phyloP scores from a whole-genome alignment of 2,797 vertebrate species.

The Micrastur ruficollis region DNA sequence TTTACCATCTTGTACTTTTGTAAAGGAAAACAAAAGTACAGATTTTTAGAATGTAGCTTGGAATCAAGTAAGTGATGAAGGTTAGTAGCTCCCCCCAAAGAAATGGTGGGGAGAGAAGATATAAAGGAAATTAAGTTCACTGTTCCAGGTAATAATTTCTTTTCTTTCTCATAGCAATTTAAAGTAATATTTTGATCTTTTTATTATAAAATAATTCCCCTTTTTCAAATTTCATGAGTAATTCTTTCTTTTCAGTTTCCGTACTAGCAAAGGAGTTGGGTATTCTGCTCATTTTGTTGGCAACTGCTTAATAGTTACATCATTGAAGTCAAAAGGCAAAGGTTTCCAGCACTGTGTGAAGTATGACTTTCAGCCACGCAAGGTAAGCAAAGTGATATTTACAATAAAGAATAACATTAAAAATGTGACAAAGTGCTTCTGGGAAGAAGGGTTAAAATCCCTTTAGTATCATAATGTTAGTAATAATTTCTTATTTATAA shows the following conservation, averaged over 20 bases:
- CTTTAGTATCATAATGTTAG: not conserved
- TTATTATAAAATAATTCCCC: not conserved
- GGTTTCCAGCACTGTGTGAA: constrained; percentile 99
- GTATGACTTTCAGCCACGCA: constrained; percentile 97
- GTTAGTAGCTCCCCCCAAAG: not conserved
- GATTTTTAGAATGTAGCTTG: not conserved
- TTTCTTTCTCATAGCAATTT: not conserved
- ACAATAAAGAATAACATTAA: not conserved
- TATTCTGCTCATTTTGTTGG: constrained; percentile 99
- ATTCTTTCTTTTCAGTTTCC: constrained; percentile 83
- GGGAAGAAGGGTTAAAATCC: not conserved
- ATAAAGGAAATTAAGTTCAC: not conserved
- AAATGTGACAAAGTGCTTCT: not conserved
- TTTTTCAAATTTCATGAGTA: not conserved
- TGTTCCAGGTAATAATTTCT: not conserved
- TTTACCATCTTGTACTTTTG: not conserved
- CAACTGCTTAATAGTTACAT: constrained; percentile 98
- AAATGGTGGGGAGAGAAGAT: not conserved
- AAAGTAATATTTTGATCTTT: not conserved
- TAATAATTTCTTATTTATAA: not conserved
- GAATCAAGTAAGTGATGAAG: not conserved
- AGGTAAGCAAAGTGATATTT: constrained; percentile 77
- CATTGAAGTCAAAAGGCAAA: constrained; percentile 98
- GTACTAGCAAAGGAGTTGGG: constrained; percentile 98
- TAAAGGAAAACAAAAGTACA: not conserved